Base-by-base conservation (phyloP, 2,888 invertebrate genomes). In the Criorhina ranunculi region DNA sequence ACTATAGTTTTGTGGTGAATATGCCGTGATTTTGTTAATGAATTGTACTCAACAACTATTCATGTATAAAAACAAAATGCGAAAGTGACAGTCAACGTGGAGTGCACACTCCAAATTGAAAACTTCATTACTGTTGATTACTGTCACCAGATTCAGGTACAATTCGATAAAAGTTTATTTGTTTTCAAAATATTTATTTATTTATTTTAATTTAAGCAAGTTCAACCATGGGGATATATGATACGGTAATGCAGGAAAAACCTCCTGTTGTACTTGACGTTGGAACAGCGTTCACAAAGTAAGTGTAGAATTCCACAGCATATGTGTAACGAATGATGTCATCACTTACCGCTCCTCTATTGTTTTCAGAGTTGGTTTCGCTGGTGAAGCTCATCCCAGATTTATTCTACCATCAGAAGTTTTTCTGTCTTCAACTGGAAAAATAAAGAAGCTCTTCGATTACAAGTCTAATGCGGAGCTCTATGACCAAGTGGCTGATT, bases 211-310 rank as follows among this genome's bases (percentile, higher is more conserved):
- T 15, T 15, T 40, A 31, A 33, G 4, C n/a, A 15, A n/a, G 9
- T 5, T 7, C 15, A 59, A 89, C 75, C 67, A 96, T 96, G 96
- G 94, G 95, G 19, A 91, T 96, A 1, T 98, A 96, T 90, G 97
- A 98, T 92, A 96, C 95, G 11, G 94, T 95, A 55, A 94, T 96
- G 88, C 95, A 95, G 88, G 98, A 98, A 88, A 98, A 98, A 91
- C 96, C 96, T 89, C 95, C 96, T 11, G 96, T 98, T 0, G 96
- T 98, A 12, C 91, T 98, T 83, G 98, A 99, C 90, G 95, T 99
- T 85, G 98, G 98, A 57, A 93, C 94, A 46, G 97, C 97, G 17
- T 98, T 96, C 89, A 98, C 98, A 0, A 98, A 98, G 98, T 98
- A 93, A 93, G 94, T 90, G 62, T 51, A 31, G 1, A 40, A 8